A percentile compares a stretch with the other conserved stretches of the same genome.
Conservation (phyloP, 2,888 invertebrate genomes). For the Chrysolina americana region DNA sequence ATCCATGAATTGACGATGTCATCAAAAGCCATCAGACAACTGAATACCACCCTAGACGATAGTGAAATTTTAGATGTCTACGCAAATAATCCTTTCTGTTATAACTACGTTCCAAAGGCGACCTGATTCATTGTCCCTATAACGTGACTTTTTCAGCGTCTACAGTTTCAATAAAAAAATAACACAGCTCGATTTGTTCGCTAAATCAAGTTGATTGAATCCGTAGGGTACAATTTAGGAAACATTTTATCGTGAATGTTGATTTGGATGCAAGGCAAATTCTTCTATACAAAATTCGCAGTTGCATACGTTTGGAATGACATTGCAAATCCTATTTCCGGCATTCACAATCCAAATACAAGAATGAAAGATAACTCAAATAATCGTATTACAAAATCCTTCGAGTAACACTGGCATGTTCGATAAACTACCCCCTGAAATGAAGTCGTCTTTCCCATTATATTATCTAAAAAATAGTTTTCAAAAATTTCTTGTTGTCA, state of each 20-base stretch:
- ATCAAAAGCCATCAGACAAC: not conserved
- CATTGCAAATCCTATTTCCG: too few relatives aligned
- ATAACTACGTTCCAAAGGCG: not conserved
- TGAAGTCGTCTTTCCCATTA: too few relatives aligned
- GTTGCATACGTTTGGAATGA: not conserved
- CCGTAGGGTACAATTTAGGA: not conserved
- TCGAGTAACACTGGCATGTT: too few relatives aligned
- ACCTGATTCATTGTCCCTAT: not conserved
- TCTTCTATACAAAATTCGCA: not conserved
- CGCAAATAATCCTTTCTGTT: not conserved
- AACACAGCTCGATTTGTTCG: not conserved
- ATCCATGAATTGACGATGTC: not conserved
- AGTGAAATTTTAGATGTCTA: not conserved
- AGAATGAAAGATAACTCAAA: too few relatives aligned
- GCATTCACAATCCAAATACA: too few relatives aligned
- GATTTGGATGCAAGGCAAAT: not conserved
- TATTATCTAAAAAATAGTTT: too few relatives aligned
- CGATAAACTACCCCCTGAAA: too few relatives aligned
- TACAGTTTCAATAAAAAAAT: conserved; percentile 5
- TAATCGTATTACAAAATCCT: too few relatives aligned
- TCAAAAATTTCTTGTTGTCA: too few relatives aligned
- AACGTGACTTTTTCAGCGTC: conserved; percentile 4
- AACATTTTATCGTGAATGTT: not conserved
- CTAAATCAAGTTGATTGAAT: not conserved
- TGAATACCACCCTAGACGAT: not conserved